Conservation (phyloP, 2,113 vertebrate species). For the Microcebus jonahi region DNA sequence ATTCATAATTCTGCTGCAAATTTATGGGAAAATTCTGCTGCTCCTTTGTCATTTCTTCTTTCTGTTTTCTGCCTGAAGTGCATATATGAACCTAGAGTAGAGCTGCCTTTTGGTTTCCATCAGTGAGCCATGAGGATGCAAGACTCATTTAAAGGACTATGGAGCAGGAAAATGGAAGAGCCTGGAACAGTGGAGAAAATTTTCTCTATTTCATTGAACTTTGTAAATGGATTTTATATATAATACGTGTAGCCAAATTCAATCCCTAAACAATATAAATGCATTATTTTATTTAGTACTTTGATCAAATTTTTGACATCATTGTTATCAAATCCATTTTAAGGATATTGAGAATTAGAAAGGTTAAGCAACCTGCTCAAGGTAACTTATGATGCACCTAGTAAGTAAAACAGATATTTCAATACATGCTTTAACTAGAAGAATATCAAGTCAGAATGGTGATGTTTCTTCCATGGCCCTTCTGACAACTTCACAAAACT, state of each 20-base stretch:
- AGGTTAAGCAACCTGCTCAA: neutral
- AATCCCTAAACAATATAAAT: neutral
- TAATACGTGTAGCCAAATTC: neutral
- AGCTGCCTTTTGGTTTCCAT: neutral
- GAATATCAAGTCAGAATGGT: neutral
- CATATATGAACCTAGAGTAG: neutral
- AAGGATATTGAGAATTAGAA: neutral
- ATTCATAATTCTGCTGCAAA: neutral
- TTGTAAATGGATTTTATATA: neutral
- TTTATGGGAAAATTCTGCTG: neutral
- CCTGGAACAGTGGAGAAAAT: neutral
- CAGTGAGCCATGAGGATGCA: accelerated
- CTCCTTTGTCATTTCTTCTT: neutral
- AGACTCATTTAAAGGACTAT: neutral
- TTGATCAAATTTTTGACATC: neutral
- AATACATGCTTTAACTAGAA: conserved; percentile 1
- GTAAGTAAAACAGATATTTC: neutral
- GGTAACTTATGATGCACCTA: neutral
- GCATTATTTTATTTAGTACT: neutral
- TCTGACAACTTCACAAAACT: neutral
- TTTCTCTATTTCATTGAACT: neutral
- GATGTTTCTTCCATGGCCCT: neutral
- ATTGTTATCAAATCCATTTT: neutral
- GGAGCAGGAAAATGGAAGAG: neutral
- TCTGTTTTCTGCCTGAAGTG: neutral